Evolutionary conservation across 1,140 invertebrate species (phyloP), one percentile per base, ranked within the genome.

Genomic region (Protaetia brevitarsis): DNA sequence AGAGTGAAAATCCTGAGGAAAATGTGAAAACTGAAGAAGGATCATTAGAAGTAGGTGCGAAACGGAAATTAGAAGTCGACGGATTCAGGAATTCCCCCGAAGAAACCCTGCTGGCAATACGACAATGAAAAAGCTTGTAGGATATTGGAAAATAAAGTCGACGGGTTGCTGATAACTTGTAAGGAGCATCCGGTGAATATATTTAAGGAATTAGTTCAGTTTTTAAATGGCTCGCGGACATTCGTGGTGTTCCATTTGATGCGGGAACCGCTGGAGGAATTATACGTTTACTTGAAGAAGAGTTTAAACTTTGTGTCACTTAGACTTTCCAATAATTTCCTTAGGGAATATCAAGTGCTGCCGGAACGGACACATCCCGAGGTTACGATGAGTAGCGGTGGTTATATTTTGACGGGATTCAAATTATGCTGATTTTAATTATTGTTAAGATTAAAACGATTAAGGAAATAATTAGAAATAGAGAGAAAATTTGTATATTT

Each of bases 281-380:
- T 90, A 36, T 97, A 92, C 76, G 78, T 87, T 30, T 82, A 86
- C 67, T 77, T 97, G 10, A 95, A 93, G 77, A 80, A 83, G 41
- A 77, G 81, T 10, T 83, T 82, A 13, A 85, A 88, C 76, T 85
- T 93, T 7, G 83, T 91, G 13, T 88, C 87, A 74, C 74, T 97
- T 26, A 87, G 86, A 77, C 75, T 98, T 1, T 88, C 89, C 34
- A 92, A 92, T 56, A 95, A 91, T 71, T 97, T 95, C 86, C 80
- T 95, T 72, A 84, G 95, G 69, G 87, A 88, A 59, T 96, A 96
- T 84, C 96, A 98, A 84, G 88, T 97, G 36, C 79, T 95, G 61
- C 86, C 89, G 0, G 86, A 91, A 67, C 83, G 93, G 73, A 94
- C 92, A 13, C 92, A 95, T 85, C 93, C 93, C 4, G 85, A 89